Percentiles rank a stretch among this genome's conserved stretches.
Conservation (phyloP, 2,113 vertebrate species). For the Varanus salvator region DNA sequence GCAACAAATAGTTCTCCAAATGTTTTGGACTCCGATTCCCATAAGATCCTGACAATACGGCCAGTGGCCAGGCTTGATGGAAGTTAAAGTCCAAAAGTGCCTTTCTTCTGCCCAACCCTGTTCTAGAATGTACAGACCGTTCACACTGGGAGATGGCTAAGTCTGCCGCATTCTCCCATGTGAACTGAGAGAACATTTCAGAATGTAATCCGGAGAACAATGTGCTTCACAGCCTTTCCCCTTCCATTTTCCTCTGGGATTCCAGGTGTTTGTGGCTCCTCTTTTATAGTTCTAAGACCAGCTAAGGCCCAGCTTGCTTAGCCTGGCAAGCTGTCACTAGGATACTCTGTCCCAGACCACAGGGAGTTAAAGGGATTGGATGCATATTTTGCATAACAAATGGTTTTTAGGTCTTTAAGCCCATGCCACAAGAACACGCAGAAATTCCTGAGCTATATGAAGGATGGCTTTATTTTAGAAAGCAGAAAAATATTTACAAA, state of each 20-base stretch:
- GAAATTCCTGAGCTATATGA: background rate
- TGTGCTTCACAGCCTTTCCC: background rate
- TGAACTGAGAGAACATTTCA: background rate
- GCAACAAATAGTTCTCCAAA: background rate
- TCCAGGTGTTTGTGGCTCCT: background rate
- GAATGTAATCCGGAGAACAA: background rate
- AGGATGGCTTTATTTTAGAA: background rate
- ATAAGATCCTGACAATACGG: background rate
- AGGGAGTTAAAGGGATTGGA: background rate
- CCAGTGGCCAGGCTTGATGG: background rate
- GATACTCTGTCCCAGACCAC: background rate
- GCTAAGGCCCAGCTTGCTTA: background rate
- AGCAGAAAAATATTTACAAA: background rate
- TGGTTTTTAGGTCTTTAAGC: background rate
- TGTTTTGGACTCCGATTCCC: background rate
- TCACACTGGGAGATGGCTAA: background rate
- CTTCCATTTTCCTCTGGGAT: background rate
- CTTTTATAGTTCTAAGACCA: background rate
- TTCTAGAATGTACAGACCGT: background rate
- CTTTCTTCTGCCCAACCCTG: too few relatives aligned
- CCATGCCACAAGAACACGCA: background rate
- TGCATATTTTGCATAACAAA: background rate
- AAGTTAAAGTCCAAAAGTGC: background rate
- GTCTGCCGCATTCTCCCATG: background rate
- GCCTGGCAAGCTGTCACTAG: background rate